phyloP scores from a whole-genome alignment of 2,888 invertebrate genomes.

The Argyresthia goedartella region DNA sequence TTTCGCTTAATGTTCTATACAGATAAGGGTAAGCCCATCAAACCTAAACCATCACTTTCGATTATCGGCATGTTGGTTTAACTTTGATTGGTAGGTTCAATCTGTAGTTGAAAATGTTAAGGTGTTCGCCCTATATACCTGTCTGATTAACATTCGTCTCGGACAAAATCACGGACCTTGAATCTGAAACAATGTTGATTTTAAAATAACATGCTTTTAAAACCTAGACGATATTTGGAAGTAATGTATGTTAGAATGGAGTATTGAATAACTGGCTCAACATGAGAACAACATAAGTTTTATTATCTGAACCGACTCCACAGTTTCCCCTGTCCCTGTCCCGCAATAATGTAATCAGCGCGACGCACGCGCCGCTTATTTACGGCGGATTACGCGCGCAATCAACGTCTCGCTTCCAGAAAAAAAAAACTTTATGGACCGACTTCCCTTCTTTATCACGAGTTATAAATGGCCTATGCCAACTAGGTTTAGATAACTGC shows the following conservation, averaged over 20 bases:
- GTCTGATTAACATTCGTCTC: no score
- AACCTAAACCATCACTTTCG: no score
- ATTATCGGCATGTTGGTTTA: no score
- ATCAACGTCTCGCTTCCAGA: constrained; percentile 16
- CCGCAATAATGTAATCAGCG: constrained; percentile 50
- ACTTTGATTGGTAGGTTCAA: no score
- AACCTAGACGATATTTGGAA: no score
- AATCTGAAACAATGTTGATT: no score
- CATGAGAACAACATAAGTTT: not conserved
- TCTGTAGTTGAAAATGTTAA: no score
- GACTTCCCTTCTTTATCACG: not conserved
- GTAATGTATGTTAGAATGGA: not conserved
- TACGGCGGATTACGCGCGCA: constrained; percentile 56
- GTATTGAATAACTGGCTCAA: not conserved
- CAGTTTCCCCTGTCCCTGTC: constrained; percentile 19
- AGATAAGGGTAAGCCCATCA: no score
- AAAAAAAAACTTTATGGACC: constrained; percentile 16
- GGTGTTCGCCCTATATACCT: no score
- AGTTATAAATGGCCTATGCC: not conserved
- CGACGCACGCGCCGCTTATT: constrained; percentile 57
- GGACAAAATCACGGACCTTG: no score
- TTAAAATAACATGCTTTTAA: no score
- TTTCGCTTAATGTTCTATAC: no score
- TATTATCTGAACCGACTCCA: not conserved
- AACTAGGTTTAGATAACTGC: not conserved